Conservation (phyloP, 2,797 vertebrate genomes). For the Amblyopsis hoosieri region DNA sequence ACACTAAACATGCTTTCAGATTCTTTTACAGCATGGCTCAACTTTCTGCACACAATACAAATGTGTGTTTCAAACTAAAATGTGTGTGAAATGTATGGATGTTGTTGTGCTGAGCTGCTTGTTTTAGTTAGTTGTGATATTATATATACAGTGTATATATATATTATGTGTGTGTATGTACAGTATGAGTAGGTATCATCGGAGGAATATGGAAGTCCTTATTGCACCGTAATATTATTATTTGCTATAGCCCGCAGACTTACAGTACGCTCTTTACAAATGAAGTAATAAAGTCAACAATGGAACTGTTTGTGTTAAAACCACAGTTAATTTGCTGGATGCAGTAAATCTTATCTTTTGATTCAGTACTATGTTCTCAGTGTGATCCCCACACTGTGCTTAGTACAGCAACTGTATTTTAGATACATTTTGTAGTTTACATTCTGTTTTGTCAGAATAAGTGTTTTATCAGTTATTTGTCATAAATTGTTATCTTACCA, state of each 20-base stretch:
- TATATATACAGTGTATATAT: no score
- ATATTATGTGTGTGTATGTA: background rate
- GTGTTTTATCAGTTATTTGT: background rate
- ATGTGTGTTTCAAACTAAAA: no score
- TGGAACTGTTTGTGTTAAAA: slow-evolving; percentile 30
- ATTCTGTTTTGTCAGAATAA: slow-evolving; percentile 11
- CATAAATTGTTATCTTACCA: no score
- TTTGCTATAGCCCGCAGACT: slow-evolving; percentile 27
- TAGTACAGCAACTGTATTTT: background rate
- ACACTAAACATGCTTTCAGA: no score
- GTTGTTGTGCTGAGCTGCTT: no score
- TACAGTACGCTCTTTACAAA: slow-evolving; percentile 30
- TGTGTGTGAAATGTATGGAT: no score
- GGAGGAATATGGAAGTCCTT: slow-evolving; percentile 23
- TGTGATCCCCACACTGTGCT: background rate
- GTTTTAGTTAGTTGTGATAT: no score
- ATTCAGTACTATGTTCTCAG: background rate
- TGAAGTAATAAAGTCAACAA: slow-evolving; percentile 41
- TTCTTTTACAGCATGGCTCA: no score
- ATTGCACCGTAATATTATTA: slow-evolving; percentile 3
- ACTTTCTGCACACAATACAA: no score
- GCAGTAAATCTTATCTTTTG: slow-evolving; percentile 38
- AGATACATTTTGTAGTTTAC: slow-evolving; percentile 1
- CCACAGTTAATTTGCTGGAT: slow-evolving; percentile 50
- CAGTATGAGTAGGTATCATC: slow-evolving; percentile 13